Conservation (phyloP, 2,113 vertebrate genomes). For the Lycaon pictus region DNA sequence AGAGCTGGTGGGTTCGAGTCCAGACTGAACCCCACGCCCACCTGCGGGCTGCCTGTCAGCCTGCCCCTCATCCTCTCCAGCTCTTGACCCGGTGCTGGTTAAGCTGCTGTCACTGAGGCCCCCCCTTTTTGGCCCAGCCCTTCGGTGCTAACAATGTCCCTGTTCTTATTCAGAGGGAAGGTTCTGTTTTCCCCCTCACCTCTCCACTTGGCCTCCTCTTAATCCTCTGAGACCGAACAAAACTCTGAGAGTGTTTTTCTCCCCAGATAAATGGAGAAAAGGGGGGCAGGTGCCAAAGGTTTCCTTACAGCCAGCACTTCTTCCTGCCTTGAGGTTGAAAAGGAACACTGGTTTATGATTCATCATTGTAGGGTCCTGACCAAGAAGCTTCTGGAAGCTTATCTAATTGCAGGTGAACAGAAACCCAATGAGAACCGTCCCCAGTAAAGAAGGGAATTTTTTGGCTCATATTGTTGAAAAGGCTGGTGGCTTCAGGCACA, state of each 20-base stretch:
- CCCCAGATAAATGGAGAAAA: background rate
- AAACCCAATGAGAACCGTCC: background rate
- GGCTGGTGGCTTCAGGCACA: background rate
- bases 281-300: background rate
- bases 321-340: background rate
- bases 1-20: background rate
- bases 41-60: background rate
- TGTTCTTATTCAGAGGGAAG: conserved; percentile 17
- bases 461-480: background rate
- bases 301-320: background rate
- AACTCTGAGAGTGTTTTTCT: background rate
- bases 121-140: background rate
- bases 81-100: background rate
- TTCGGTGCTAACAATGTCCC: background rate
- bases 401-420: background rate
- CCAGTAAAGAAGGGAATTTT: background rate
- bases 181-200: background rate
- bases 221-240: background rate
- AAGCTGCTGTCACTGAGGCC: accelerated
- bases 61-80: too few relatives aligned
- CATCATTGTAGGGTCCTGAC: background rate
- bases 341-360: background rate
- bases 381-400: background rate
- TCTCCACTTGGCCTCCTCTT: background rate
- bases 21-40: background rate